A percentile compares a stretch with the other conserved stretches of the same genome.
phyloP scores from a whole-genome alignment of 1,140 invertebrate genomes.

The Radopholus similis region DNA sequence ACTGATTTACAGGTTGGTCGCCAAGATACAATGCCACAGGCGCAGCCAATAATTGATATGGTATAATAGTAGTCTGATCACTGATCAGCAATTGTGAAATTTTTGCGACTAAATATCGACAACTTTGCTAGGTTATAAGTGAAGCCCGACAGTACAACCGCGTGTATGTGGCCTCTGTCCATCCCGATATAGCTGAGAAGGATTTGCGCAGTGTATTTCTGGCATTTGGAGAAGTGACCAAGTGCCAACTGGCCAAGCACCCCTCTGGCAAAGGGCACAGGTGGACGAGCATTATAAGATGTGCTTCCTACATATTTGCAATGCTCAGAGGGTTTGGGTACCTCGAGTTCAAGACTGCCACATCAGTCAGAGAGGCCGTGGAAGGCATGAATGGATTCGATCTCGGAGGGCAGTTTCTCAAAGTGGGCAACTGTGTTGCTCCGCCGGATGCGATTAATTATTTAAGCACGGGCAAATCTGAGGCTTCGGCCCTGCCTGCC shows the following conservation, averaged over 20 bases:
- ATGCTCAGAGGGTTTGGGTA: slow-evolving; percentile 81
- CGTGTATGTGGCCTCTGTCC: slow-evolving; percentile 94
- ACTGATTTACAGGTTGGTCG: slow-evolving; percentile 71
- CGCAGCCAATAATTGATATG: slow-evolving; percentile 96
- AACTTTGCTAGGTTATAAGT: too few relatives aligned
- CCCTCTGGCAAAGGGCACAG: slow-evolving; percentile 62
- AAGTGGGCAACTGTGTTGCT: slow-evolving; percentile 71
- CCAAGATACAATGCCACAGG: slow-evolving; percentile 97
- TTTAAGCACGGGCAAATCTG: slow-evolving; percentile 22
- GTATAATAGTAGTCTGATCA: too few relatives aligned
- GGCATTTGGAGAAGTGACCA: slow-evolving; percentile 86
- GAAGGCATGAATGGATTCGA: slow-evolving; percentile 99
- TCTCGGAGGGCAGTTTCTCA: slow-evolving; percentile 87
- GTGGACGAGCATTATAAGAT: slow-evolving; percentile 48
- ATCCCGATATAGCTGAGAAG: slow-evolving; percentile 89
- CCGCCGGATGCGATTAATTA: slow-evolving; percentile 57
- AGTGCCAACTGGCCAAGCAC: slow-evolving; percentile 60
- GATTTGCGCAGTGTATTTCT: slow-evolving; percentile 99
- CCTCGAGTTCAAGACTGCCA: slow-evolving; percentile 90
- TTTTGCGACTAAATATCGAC: too few relatives aligned
- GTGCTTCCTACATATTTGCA: neutral
- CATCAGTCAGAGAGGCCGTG: slow-evolving; percentile 89
- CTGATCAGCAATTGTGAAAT: too few relatives aligned
- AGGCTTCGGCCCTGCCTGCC: slow-evolving; percentile 21
- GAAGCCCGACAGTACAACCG: slow-evolving; percentile 96